Evolutionary conservation across 2,888 invertebrate genomes (phyloP), one percentile per base, ranked within the genome.

Genomic region (Syritta pipiens): DNA sequence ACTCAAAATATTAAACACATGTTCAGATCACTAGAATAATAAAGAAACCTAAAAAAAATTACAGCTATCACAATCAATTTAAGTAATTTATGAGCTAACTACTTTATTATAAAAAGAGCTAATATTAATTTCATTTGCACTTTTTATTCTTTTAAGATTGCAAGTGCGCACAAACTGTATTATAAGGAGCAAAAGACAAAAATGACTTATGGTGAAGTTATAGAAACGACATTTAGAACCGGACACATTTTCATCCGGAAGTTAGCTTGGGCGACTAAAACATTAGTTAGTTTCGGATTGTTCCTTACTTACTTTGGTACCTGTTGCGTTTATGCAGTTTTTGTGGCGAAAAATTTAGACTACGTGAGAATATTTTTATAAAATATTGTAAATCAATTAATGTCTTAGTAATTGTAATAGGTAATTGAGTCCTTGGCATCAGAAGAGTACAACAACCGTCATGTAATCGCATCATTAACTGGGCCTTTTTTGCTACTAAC

Each of bases 281-380:
- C 86, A 68, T 84, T 85, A 17, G 87, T 88, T 82, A 82, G 87
- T 71, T 86, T 87, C 37, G 74, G 99, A 75, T 96, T 97, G 86
- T 89, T 95, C 35, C n/a, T n/a, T n/a, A 98, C 98, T 1, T 99
- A 99, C 89, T 96, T 97, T 86, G 97, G 98, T 48, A 98, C 99
- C 83, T 98, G 98, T 91, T 97, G 97, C 84, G 98, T 98, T 20
- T 99, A 99, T 88, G 93, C 97, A 2, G 96, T 98, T 0, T 97
- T 99, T 86, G 94, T 98, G 55, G 96, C 97, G 0, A 92, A 91
- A 77, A 97, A 96, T 87, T 92, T 97, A 82, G 89, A 93, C 84
- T 93, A 94, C 89, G 94, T 88, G 82, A 69, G 55, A 10, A 6
- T 5, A 12, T 30, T 6, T 24, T 10, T 7, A 2, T 1, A n/a